Evolutionary conservation across 2,797 vertebrate genomes (phyloP).

Genomic region (Gymnodraco acuticeps): DNA sequence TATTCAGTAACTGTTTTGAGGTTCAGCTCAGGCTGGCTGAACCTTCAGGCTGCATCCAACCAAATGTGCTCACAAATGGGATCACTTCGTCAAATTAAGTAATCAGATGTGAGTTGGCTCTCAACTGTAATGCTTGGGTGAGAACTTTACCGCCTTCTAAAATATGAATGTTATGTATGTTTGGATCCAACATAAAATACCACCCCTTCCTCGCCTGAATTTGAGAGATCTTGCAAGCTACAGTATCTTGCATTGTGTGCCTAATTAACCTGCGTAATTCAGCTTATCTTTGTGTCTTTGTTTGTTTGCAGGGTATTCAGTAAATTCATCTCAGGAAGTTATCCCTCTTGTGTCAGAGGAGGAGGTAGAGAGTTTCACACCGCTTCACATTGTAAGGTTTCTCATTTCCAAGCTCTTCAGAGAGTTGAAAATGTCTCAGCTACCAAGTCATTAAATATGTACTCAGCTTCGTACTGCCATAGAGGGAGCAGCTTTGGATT

Average conservation of each 20-base stretch:
- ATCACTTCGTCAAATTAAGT: slow-evolving; percentile 48
- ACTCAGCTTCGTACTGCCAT: slow-evolving; percentile 42
- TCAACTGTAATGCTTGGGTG: slow-evolving; percentile 33
- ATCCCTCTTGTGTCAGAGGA: slow-evolving; percentile 37
- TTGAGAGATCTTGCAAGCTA: slow-evolving; percentile 35
- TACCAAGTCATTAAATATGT: slow-evolving; percentile 72
- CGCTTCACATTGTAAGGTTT: slow-evolving; percentile 48
- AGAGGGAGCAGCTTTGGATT: slow-evolving; percentile 46
- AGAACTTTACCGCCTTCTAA: slow-evolving; percentile 40
- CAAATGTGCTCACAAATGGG: slow-evolving; percentile 45
- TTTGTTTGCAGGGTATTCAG: slow-evolving; percentile 23
- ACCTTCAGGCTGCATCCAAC: slow-evolving; percentile 24
- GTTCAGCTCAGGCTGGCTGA: slow-evolving; percentile 48
- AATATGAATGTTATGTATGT: slow-evolving; percentile 62
- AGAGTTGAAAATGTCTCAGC: slow-evolving; percentile 64
- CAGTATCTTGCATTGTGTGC: slow-evolving; percentile 21
- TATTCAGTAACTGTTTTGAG: slow-evolving; percentile 75
- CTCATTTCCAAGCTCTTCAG: slow-evolving; percentile 49
- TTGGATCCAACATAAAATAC: slow-evolving; percentile 62
- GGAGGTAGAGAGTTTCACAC: slow-evolving; percentile 44
- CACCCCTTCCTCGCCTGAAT: neutral
- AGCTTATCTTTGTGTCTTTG: slow-evolving; percentile 12
- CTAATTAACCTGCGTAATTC: slow-evolving; percentile 31
- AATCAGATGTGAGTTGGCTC: slow-evolving; percentile 62
- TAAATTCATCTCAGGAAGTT: slow-evolving; percentile 56